These are phyloP conservation scores for Calcarius lapponicus DNA, from an alignment of 2,797 vertebrate genomes.

Conservation along the genomic window DNA sequence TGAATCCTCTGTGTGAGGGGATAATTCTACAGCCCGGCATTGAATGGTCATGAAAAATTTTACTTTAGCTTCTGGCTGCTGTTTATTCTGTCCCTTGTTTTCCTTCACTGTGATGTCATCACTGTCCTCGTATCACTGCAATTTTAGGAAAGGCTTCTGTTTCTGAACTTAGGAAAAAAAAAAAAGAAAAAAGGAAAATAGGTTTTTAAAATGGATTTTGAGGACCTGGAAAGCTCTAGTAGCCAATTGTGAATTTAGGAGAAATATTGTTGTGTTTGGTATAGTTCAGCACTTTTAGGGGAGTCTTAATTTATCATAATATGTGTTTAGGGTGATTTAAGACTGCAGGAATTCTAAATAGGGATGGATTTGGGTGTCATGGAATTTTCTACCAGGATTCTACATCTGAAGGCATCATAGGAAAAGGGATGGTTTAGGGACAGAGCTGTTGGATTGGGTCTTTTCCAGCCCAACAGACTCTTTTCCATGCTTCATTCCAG, in stretches of 20 bases:
- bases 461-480: background rate
- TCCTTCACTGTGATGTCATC: background rate
- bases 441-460: background rate
- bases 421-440: background rate
- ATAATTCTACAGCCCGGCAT: background rate
- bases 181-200: background rate
- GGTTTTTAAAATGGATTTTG: background rate
- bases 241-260: background rate
- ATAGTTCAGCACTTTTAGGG: background rate
- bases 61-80: background rate
- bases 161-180: background rate
- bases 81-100: background rate
- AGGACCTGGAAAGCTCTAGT: background rate
- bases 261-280: background rate
- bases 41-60: background rate
- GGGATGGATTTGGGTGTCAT: background rate
- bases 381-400: background rate
- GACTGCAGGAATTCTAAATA: background rate
- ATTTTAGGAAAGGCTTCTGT: background rate
- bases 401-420: background rate
- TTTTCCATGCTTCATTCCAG: background rate
- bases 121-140: background rate
- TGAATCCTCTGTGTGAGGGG: background rate
- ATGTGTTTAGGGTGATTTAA: background rate
- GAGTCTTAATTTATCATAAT: background rate